Evolutionary conservation across 2,113 vertebrate genomes (phyloP), one percentile per base, ranked within the genome.

Genomic region (Percina caprodes): DNA sequence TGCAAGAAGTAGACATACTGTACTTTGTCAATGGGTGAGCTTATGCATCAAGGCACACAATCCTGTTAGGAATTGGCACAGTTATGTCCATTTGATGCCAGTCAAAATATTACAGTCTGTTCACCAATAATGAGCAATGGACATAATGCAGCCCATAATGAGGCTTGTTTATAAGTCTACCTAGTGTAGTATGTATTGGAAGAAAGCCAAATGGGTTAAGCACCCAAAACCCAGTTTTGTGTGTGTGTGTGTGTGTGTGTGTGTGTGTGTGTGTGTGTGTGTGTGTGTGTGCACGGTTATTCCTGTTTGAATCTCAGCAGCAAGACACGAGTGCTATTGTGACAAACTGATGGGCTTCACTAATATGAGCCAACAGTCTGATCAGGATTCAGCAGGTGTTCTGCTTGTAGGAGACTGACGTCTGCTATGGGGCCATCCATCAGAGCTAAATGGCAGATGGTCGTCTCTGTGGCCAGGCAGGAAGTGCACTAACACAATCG

Each of bases 391-490:
- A 92, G 93, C 89, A 83, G 90, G 90, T 91, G 91, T 82, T 82
- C 82, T 63, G 84, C 63, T 61, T 73, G 23, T 62, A 86, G 80
- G 74, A 84, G 87, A 84, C 78, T 87, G 90, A 91, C 89, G 88
- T 91, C 89, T 88, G 91, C 88, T 88, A 11, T 60, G 70, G 80
- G 80, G 86, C 89, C 92, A 92, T 94, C 92, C 82, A 93, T 94
- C 93, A 94, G 86, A 87, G 87, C 89, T 92, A 93, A 93, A 92
- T 94, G 94, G 93, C 94, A 95, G 94, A 94, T 95, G 94, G 94
- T 86, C 85, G 72, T 92, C 89, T 89, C 91, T 80, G 87, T 74
- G 86, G 93, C 91, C 84, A 90, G 83, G 91, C 90, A 92, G 93
- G 92, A 94, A 92, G 87, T 86, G 85, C 87, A 87, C 92, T 92